phyloP scores from a whole-genome alignment of 2,113 vertebrate genomes.

The Thamnaconus septentrionalis region DNA sequence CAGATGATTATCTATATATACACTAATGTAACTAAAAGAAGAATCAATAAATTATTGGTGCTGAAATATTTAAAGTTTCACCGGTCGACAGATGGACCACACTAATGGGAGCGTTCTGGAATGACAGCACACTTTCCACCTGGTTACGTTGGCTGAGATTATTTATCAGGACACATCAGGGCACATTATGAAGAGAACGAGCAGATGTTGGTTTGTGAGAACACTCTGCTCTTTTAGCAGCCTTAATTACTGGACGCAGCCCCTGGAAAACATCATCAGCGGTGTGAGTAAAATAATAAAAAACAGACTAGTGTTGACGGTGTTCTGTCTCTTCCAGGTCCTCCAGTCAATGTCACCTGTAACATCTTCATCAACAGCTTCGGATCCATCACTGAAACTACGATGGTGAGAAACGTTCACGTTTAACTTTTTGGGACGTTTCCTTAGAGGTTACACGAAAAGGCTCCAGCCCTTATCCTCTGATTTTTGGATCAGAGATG shows the following conservation, averaged over 20 bases:
- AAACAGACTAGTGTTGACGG: constrained; percentile 1
- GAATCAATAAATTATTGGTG: constrained; percentile 73
- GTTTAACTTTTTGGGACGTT: neutral
- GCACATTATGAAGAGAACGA: constrained; percentile 5
- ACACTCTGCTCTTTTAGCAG: neutral
- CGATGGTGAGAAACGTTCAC: constrained; percentile 83
- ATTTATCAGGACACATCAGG: constrained; percentile 9
- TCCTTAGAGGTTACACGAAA: neutral
- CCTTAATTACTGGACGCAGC: constrained; percentile 10
- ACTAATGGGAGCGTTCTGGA: constrained; percentile 37
- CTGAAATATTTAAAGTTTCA: constrained; percentile 65
- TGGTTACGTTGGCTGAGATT: constrained; percentile 15
- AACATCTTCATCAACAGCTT: constrained; percentile 99
- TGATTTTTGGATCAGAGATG: neutral
- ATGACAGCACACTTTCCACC: constrained; percentile 49
- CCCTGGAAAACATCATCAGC: constrained; percentile 11
- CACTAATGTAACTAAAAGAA: constrained; percentile 65
- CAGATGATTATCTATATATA: constrained; percentile 72
- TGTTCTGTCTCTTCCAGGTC: constrained; percentile 75
- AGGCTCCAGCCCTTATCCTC: neutral
- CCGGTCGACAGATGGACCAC: constrained; percentile 33
- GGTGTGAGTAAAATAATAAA: constrained; percentile 15
- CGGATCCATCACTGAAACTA: constrained; percentile 91
- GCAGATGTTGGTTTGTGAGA: constrained; percentile 15
- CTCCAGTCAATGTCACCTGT: constrained; percentile 94